These are phyloP conservation scores for Orthosia gothica DNA, from an alignment of 2,888 invertebrate species.

Conservation along the genomic window DNA sequence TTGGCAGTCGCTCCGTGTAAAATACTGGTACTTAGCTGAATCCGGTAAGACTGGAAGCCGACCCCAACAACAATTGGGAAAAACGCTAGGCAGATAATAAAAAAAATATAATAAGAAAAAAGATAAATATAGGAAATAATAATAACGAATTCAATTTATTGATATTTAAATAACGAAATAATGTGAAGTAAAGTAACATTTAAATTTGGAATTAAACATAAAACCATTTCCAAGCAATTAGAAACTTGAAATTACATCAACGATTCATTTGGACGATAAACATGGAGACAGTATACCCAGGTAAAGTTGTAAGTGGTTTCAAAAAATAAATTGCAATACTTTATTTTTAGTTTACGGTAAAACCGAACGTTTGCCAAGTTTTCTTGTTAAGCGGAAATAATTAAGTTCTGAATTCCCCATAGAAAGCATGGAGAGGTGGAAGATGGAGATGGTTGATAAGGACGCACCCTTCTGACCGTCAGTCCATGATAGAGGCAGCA, in stretches of 20 bases:
- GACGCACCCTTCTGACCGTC: conserved; percentile 62
- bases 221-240: conserved; percentile 33
- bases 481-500: conserved; percentile 64
- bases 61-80: too few species aligned
- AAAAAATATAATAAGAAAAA: too few species aligned
- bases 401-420: conserved; percentile 66
- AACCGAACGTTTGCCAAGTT: conserved; percentile 67
- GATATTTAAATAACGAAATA: conserved; percentile 41
- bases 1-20: too few species aligned
- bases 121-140: too few species aligned
- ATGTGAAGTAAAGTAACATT: conserved; percentile 27
- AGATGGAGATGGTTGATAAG: conserved; percentile 65
- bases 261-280: conserved; percentile 46
- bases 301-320: conserved; percentile 38
- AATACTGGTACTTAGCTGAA: too few species aligned
- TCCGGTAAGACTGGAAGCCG: too few species aligned
- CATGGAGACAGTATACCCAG: conserved; percentile 18
- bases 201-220: conserved; percentile 38
- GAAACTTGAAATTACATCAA: conserved; percentile 32
- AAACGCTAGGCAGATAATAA: too few species aligned
- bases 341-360: conserved; percentile 71
- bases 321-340: conserved; percentile 68
- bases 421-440: conserved; percentile 54
- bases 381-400: conserved; percentile 70
- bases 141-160: conserved; percentile 53